These are phyloP conservation scores for Drymonia ruficornis DNA, from an alignment of 2,888 invertebrate species.

Conservation along the genomic window DNA sequence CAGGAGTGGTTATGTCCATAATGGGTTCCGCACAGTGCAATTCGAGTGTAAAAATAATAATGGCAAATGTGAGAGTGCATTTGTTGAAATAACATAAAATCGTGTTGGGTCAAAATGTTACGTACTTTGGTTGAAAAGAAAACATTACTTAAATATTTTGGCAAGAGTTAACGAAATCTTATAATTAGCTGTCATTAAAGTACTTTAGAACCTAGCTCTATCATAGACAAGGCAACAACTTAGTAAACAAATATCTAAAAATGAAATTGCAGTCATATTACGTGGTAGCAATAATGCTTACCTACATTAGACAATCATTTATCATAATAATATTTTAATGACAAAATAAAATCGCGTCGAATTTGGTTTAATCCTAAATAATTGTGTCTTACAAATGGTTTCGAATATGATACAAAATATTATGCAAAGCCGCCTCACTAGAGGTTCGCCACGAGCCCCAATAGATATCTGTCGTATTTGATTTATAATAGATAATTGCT, in stretches of 20 bases:
- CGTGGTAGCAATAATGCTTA: too few relatives aligned
- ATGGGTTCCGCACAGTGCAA: constrained; percentile 55
- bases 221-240: too few relatives aligned
- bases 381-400: constrained; percentile 29
- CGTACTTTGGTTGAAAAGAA: not conserved
- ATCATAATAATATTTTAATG: constrained; percentile 3
- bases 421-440: constrained; percentile 57
- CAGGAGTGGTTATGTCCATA: not conserved
- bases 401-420: constrained; percentile 36
- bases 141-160: not conserved
- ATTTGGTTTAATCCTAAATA: constrained; percentile 29
- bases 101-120: constrained; percentile 44
- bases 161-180: not conserved
- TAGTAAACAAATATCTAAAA: too few relatives aligned
- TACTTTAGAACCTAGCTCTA: too few relatives aligned
- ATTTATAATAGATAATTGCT: constrained; percentile 53
- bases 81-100: constrained; percentile 70
- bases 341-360: constrained; percentile 8
- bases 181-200: too few relatives aligned
- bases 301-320: not conserved
- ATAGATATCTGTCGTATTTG: constrained; percentile 46
- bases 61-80: constrained; percentile 66
- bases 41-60: constrained; percentile 73
- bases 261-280: too few relatives aligned
- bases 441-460: constrained; percentile 48